phyloP scores from a whole-genome alignment of 2,113 vertebrate genomes.

The Tupaia tana region DNA sequence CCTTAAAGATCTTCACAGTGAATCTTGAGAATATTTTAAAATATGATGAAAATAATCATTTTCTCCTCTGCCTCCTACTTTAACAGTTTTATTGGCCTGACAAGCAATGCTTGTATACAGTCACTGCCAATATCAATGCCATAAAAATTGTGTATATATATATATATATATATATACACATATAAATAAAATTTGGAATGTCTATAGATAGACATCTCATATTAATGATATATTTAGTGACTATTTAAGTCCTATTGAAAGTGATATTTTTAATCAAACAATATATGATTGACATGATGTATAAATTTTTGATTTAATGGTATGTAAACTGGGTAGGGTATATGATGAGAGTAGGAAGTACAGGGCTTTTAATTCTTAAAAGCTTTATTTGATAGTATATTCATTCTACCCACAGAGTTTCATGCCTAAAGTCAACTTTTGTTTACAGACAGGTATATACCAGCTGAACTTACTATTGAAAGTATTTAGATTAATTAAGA shows the following conservation, averaged over 20 bases:
- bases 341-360: not conserved
- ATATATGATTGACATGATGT: not conserved
- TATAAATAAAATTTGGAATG: not conserved
- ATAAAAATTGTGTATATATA: not conserved
- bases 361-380: not conserved
- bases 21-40: not conserved
- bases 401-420: too few species aligned
- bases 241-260: not conserved
- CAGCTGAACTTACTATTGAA: too few species aligned
- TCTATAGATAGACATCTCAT: constrained; percentile 17
- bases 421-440: too few species aligned
- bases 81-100: not conserved
- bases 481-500: too few species aligned
- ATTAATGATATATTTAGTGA: constrained; percentile 7
- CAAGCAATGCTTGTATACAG: constrained; percentile 7
- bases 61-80: not conserved
- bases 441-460: too few species aligned
- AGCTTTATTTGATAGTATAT: not conserved
- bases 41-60: not conserved
- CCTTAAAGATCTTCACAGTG: not conserved
- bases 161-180: too few species aligned
- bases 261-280: not conserved
- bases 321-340: not conserved
- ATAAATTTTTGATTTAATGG: not conserved
- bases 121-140: not conserved